Base-by-base conservation (phyloP, 2,888 invertebrate species). In the Caenorhabditis sulstoni region DNA sequence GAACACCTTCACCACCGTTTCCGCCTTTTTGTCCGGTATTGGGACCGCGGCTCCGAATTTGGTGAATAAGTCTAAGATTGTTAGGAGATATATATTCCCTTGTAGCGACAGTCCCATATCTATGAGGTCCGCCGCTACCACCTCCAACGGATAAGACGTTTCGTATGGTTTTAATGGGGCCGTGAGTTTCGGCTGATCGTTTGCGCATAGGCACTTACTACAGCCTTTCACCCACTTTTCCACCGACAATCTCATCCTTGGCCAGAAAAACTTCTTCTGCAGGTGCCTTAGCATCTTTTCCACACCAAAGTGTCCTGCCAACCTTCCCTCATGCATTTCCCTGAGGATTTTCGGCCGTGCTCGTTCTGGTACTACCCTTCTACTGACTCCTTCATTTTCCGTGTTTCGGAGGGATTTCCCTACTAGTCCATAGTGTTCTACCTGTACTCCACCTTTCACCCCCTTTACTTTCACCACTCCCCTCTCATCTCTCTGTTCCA, bases 31-130 rank as follows among this genome's bases (percentile, higher is more conserved):
- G 20, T 79, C 73, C 4, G 52, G 62, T 0, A 81, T 62, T 0
- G 81, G 57, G 2, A 58, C 64, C 0, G 68, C 68, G 1, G n/a
- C 49, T 12, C 37, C 67, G n/a, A 16, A 73, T 45, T 79, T 79
- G 1, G 76, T 65, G 52, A 81, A 81, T 20, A 75, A 52, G 14
- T 81, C 81, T 3, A 81, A 50, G 0, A 81, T 23, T 0, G 65
- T 62, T 3, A 81, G 29, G 1, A 73, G 44, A 41, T 81, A 81
- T 9, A 58, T 20, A 47, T 70, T 73, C 9, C 79, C 79, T 16
- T 18, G 29, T 18, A 52, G 29, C 1, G 74, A 65, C 9, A n/a
- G 1, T 12, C 75, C 75, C 1, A 79, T 23, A 14, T 79, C 74
- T 14, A 79, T 58, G 0, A 79, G 14, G 52, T 79, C 68, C 0